Percentiles rank a stretch among this genome's conserved stretches.
Conservation (phyloP, 2,888 invertebrate genomes). For the Calameuta pallipes region DNA sequence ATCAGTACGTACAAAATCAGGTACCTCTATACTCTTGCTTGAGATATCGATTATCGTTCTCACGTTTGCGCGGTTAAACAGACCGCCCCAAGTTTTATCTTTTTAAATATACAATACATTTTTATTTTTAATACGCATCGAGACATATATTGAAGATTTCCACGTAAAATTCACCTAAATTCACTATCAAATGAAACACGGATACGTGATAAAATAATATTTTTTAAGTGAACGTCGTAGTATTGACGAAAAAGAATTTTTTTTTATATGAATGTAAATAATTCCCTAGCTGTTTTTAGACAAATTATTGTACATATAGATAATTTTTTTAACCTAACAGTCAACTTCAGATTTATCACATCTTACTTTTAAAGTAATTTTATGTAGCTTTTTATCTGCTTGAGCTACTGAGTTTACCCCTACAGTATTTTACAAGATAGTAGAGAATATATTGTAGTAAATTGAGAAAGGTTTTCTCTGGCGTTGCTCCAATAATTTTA, state of each 20-base stretch:
- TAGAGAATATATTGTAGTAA: background rate
- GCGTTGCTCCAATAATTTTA: background rate
- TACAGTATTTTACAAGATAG: background rate
- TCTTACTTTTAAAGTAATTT: background rate
- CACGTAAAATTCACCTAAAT: background rate
- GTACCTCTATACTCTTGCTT: background rate
- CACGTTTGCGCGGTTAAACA: background rate
- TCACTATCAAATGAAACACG: background rate
- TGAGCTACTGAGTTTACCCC: background rate
- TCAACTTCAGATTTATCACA: background rate
- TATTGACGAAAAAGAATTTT: background rate
- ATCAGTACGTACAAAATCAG: background rate
- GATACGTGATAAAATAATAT: background rate
- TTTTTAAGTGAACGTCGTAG: background rate
- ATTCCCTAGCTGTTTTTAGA: background rate
- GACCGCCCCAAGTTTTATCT: background rate
- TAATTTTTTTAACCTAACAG: background rate
- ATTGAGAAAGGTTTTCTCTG: background rate
- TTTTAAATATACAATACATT: background rate
- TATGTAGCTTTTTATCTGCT: background rate
- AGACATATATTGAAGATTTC: background rate
- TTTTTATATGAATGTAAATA: background rate
- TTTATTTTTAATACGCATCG: background rate
- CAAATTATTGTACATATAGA: background rate
- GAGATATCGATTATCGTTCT: background rate